Evolutionary conservation across 2,888 invertebrate species (phyloP).

Genomic region (Mesochorus sp.): DNA sequence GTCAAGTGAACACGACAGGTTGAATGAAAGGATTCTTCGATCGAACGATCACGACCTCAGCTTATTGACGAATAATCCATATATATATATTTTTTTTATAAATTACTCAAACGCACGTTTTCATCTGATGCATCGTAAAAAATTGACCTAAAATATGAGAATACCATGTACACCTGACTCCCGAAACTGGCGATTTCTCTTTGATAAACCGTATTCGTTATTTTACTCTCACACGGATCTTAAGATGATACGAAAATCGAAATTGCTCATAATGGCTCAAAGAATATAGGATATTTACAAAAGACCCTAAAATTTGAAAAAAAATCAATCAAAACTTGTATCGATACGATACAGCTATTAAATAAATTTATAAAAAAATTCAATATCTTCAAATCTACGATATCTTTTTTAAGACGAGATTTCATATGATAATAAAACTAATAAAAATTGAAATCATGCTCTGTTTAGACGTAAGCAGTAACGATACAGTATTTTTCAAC

Average conservation of each 20-base stretch:
- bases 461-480: too few relatives aligned
- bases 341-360: too few relatives aligned
- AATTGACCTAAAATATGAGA: not conserved
- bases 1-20: not conserved
- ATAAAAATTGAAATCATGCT: too few relatives aligned
- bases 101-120: not conserved
- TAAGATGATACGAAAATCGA: not conserved
- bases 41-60: not conserved
- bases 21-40: not conserved
- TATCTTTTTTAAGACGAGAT: too few relatives aligned
- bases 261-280: not conserved
- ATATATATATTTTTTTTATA: not conserved
- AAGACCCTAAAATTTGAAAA: too few relatives aligned
- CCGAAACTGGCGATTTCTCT: constrained; percentile 27
- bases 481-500: too few relatives aligned
- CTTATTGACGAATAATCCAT: not conserved
- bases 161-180: not conserved
- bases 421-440: too few relatives aligned
- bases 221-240: not conserved
- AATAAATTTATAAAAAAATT: too few relatives aligned
- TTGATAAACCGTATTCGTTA: not conserved
- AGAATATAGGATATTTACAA: not conserved
- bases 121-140: not conserved
- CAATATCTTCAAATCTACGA: too few relatives aligned
- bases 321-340: too few relatives aligned